Conservation (phyloP, 2,113 vertebrate genomes). For the Taurulus bubalis region DNA sequence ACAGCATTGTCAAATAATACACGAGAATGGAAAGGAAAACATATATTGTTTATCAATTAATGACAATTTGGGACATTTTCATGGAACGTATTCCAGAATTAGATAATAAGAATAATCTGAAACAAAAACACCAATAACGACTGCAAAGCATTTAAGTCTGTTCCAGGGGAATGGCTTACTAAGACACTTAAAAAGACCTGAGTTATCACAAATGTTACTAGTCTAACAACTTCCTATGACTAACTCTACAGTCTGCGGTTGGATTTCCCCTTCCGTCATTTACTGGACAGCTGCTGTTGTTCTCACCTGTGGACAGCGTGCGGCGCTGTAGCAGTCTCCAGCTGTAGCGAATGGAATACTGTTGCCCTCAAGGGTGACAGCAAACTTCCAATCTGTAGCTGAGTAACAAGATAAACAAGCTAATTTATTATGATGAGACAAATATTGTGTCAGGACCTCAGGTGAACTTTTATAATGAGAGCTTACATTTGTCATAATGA, state of each 20-base stretch:
- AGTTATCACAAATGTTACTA: neutral
- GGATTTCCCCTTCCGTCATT: neutral
- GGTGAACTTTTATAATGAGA: constrained; percentile 24
- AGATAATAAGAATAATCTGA: neutral
- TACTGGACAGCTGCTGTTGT: constrained; percentile 3
- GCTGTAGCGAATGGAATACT: constrained; percentile 94
- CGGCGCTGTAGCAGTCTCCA: constrained; percentile 96
- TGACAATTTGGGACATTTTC: neutral
- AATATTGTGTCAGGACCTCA: neutral
- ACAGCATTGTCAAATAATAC: neutral
- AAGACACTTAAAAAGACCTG: neutral
- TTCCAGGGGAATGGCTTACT: neutral
- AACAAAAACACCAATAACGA: neutral
- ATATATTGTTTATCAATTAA: neutral
- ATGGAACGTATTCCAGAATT: neutral
- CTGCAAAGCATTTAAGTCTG: neutral
- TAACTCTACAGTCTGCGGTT: neutral
- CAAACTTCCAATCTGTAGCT: constrained; percentile 96
- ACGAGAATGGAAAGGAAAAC: neutral
- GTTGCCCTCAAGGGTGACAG: constrained; percentile 89
- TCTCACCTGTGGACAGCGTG: constrained; percentile 94
- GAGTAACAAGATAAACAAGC: constrained; percentile 36
- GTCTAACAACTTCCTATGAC: neutral
- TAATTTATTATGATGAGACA: neutral
- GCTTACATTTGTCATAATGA: constrained; percentile 39